Evolutionary conservation across 2,113 vertebrate species (phyloP), one percentile per base, ranked within the genome.

Genomic region (Peromyscus polionotus): DNA sequence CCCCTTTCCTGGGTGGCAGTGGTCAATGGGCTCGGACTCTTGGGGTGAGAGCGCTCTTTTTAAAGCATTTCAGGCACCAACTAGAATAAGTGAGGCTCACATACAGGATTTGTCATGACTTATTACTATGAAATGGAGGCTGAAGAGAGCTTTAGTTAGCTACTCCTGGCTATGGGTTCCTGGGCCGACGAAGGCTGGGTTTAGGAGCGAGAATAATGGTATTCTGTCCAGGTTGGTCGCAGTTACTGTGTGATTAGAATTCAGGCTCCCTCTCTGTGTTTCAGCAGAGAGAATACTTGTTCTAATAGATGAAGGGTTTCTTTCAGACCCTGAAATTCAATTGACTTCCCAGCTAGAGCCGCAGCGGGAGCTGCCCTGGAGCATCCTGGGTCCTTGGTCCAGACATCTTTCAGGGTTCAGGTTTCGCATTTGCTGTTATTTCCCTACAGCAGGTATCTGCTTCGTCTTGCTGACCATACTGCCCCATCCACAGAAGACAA

Each of bases 301-400:
- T 97, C 95, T 93, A 36, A 1, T 39, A 95, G 95, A 93, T 75
- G 36, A 63, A 94, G 83, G n/a, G 12, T 80, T 94, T 73, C 68
- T 97, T 94, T 80, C 86, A 96, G 72, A 67, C 51, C 28, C 91
- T 97, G 76, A 93, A 96, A 94, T 95, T 94, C 96, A 97, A 96
- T 97, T 96, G 95, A 97, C 91, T 96, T 97, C 17, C 81, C 93
- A 88, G 89, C 70, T 61, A 93, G n/a, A 48, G 36, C n/a, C 88
- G 68, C 93, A 75, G 33, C 7, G 81, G 93, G 95, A 97, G 81
- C 65, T 97, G 83, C 89, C 91, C 59, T 14, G 11, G 68, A 77
- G 86, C n/a, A 61, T 96, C 72, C 63, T 77, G 91, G 95, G 77
- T 91, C 95, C 61, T 63, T 67, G 54, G 19, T 84, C 77, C 67